Base-by-base conservation (phyloP, 1,140 invertebrate species). In the Episyrphus balteatus region DNA sequence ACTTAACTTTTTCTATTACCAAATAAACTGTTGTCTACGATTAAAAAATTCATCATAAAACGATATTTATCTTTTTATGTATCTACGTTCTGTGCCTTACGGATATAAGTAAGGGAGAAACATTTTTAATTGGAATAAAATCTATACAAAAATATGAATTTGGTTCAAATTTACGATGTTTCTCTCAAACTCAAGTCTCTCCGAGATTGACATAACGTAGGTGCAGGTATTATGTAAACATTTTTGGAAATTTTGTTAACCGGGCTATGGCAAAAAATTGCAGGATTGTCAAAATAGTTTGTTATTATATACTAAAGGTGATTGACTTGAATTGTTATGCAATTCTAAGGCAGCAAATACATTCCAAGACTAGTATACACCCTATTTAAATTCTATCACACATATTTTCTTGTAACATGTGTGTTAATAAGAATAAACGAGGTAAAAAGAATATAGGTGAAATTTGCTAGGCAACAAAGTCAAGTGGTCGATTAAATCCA, bases 401-500 rank as follows among this genome's bases (percentile, higher is more conserved):
- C 9, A 14, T 33, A 38, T n/a, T 14, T 47, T 32, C 31, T 37
- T 30, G 26, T 14, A 32, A 43, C 48, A 47, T 46, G 32, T 49
- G 54, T 55, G 50, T 51, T 55, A 55, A 61, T 58, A 61, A 50
- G 56, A 56, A 44, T 54, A 58, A 59, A 52, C 54, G 55, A 37
- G 46, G 46, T 15, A 47, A 52, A 46, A 52, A 50, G 54, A 61
- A 63, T 52, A 55, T 55, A 57, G 55, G 49, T 51, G 42, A 26
- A 44, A 10, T 34, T 21, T 43, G 19, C 74, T 79, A 89, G 51
- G 87, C 86, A 40, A 94, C 89, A 75, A 92, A 92, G 72, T 99
- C 96, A 42, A 99, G 73, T 33, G 96, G 95, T 62, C 96, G 78
- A 69, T 99, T 99, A 72, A 99, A 99, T 48, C 96, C 96, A 54